A percentile compares a stretch with the other conserved stretches of the same genome.
phyloP scores from a whole-genome alignment of 1,140 invertebrate species.

The Panulirus ornatus region DNA sequence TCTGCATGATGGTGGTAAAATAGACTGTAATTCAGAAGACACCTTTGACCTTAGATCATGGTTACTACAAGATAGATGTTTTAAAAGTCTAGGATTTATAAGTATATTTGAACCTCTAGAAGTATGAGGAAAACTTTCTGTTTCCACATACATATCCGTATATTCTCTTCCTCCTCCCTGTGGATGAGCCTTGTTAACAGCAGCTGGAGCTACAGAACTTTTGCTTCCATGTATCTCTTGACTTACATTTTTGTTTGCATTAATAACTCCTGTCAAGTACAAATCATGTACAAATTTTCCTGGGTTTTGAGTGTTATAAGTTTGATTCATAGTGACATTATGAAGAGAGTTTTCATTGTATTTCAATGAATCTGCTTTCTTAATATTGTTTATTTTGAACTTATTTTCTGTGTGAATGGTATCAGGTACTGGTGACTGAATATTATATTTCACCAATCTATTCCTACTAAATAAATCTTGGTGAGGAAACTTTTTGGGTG shows the following conservation, averaged over 20 bases:
- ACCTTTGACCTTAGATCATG: background rate
- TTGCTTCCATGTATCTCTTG: background rate
- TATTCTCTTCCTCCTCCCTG: background rate
- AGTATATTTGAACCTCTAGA: slow-evolving; percentile 46
- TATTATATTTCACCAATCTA: background rate
- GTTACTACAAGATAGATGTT: slow-evolving; percentile 29
- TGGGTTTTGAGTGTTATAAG: too few species aligned
- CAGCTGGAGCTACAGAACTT: background rate
- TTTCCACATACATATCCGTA: background rate
- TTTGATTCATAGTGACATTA: too few species aligned
- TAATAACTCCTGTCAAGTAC: too few species aligned
- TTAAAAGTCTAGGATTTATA: slow-evolving; percentile 41
- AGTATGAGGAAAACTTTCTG: background rate
- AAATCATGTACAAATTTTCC: too few species aligned
- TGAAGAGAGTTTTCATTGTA: too few species aligned
- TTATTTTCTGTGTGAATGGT: background rate
- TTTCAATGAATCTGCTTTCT: background rate
- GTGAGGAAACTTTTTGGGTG: background rate
- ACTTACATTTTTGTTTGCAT: too few species aligned
- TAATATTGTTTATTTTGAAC: too few species aligned
- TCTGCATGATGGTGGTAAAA: background rate
- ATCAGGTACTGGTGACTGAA: background rate
- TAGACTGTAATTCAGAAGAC: background rate
- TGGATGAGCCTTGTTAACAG: background rate
- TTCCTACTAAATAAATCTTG: background rate